phyloP scores from a whole-genome alignment of 2,113 vertebrate species.

The Ramphastos sulfuratus region DNA sequence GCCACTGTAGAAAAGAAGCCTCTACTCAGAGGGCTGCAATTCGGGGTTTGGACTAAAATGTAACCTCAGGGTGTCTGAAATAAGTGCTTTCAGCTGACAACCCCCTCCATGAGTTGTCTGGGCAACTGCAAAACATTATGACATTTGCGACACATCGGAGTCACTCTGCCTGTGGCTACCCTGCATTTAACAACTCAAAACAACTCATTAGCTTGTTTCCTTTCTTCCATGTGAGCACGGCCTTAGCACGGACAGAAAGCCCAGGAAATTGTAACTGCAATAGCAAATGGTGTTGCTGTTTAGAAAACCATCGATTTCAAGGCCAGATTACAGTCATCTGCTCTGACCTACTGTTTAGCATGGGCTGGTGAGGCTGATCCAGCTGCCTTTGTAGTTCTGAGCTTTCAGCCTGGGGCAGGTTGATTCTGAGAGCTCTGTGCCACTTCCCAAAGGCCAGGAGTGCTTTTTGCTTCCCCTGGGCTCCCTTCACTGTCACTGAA shows the following conservation, averaged over 20 bases:
- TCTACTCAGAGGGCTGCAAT: not conserved
- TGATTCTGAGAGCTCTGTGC: not conserved
- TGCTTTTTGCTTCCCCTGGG: not conserved
- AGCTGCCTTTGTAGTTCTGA: not conserved
- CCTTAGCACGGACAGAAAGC: not conserved
- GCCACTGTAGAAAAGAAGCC: not conserved
- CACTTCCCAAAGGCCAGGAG: not conserved
- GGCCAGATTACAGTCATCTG: not conserved
- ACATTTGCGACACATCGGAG: not conserved
- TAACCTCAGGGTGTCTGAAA: conserved; percentile 24
- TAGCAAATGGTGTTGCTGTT: not conserved
- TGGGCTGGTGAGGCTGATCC: not conserved
- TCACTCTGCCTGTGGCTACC: conserved; percentile 25
- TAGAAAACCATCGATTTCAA: not conserved
- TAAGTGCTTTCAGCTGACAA: not conserved
- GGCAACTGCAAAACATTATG: conserved; percentile 40
- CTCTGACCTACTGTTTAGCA: not conserved
- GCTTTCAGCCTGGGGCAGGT: not conserved
- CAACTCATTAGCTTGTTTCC: conserved; percentile 46
- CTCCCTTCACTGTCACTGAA: not conserved
- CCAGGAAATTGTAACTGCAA: not conserved
- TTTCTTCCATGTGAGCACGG: not conserved
- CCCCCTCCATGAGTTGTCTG: conserved; percentile 31
- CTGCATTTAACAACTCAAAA: conserved; percentile 43
- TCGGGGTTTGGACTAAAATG: not conserved